Conservation (phyloP, 2,797 vertebrate species). For the Mormyrops boulengeri region DNA sequence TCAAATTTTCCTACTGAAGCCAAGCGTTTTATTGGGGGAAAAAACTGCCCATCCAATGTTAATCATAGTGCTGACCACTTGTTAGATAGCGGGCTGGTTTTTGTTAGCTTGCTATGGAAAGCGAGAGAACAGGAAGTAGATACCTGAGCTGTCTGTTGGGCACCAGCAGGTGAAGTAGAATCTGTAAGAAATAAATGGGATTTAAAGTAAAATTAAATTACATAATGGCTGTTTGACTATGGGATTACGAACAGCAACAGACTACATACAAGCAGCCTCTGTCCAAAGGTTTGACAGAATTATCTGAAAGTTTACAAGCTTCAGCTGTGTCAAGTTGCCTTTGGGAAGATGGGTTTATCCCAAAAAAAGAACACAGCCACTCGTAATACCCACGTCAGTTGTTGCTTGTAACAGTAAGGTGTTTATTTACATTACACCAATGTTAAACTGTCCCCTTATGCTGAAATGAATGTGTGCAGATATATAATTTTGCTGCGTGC, state of each 20-base stretch:
- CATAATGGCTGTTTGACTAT: not conserved
- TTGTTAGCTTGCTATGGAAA: constrained; percentile 10
- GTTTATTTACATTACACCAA: not conserved
- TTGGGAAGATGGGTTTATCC: not conserved
- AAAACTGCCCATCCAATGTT: not conserved
- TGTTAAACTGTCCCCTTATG: not conserved
- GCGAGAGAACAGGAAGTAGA: constrained; percentile 41
- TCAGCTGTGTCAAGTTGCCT: not conserved
- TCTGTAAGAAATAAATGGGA: constrained; percentile 70
- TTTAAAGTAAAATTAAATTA: constrained; percentile 54
- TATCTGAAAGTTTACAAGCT: not conserved
- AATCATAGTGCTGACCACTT: not conserved
- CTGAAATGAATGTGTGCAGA: not conserved
- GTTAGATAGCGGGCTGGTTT: not conserved
- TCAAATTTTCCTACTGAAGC: not conserved
- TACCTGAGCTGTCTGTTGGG: constrained; percentile 68
- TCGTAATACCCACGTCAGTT: not conserved
- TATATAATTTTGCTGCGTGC: not conserved
- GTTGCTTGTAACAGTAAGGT: not conserved
- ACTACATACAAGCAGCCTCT: not conserved
- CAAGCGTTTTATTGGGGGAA: not conserved
- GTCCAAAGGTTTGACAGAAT: not conserved
- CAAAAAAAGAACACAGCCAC: not conserved
- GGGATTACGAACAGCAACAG: not conserved
- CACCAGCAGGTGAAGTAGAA: constrained; percentile 61